Percentiles rank a stretch among this genome's conserved stretches.
phyloP scores from a whole-genome alignment of 2,888 invertebrate species.

The Ceratothoa steindachneri region DNA sequence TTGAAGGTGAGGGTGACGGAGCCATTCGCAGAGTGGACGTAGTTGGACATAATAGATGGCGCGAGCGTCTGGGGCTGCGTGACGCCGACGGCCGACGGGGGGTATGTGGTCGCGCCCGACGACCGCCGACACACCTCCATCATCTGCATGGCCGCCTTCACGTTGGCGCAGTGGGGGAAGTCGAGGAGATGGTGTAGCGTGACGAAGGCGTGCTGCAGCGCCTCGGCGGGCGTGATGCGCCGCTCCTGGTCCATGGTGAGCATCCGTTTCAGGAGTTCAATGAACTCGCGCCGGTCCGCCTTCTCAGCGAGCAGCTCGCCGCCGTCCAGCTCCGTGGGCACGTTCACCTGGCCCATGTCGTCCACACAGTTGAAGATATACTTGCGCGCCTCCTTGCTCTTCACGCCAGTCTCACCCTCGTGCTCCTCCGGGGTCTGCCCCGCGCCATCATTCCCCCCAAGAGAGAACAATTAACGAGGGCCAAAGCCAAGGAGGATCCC shows the following conservation, averaged over 20 bases:
- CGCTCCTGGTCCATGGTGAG: slow-evolving; percentile 97
- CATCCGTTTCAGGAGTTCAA: slow-evolving; percentile 96
- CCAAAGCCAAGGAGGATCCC: no score
- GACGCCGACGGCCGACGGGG: slow-evolving; percentile 41
- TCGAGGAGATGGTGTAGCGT: slow-evolving; percentile 88
- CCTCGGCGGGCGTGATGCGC: slow-evolving; percentile 91
- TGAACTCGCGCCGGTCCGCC: slow-evolving; percentile 93
- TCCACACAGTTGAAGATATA: slow-evolving; percentile 99
- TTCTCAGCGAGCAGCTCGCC: slow-evolving; percentile 94
- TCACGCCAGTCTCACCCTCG: slow-evolving; percentile 93
- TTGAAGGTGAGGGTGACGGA: slow-evolving; percentile 86
- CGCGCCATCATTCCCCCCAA: no score
- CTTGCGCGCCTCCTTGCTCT: slow-evolving; percentile 98
- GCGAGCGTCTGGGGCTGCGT: slow-evolving; percentile 49
- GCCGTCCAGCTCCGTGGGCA: slow-evolving; percentile 94
- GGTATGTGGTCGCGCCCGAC: slow-evolving; percentile 26
- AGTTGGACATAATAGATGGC: slow-evolving; percentile 61
- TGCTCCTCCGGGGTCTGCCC: slow-evolving; percentile 97
- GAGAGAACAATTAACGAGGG: slow-evolving; percentile 8
- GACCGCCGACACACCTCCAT: slow-evolving; percentile 75
- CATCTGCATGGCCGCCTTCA: slow-evolving; percentile 94
- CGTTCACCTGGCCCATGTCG: slow-evolving; percentile 86
- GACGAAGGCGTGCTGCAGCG: slow-evolving; percentile 90
- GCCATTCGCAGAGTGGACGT: slow-evolving; percentile 71
- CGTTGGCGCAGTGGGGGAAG: slow-evolving; percentile 94